These are phyloP conservation scores for Limonius californicus DNA, from an alignment of 1,140 invertebrate genomes.

Conservation along the genomic window DNA sequence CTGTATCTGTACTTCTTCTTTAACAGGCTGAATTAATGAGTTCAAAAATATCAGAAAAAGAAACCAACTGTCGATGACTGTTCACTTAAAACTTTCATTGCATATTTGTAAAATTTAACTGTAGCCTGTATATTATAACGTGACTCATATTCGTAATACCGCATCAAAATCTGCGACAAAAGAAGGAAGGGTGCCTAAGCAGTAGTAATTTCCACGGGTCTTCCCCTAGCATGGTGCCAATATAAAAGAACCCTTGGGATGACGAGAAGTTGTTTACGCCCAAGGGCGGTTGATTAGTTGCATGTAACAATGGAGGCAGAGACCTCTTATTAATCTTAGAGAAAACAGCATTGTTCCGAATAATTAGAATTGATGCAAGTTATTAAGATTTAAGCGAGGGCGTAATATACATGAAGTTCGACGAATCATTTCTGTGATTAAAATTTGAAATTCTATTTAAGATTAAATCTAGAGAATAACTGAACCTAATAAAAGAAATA, in stretches of 20 bases:
- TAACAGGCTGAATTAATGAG: too few species aligned
- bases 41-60: too few species aligned
- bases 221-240: slow-evolving; percentile 1
- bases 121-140: not conserved
- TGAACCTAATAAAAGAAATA: too few species aligned
- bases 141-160: too few species aligned
- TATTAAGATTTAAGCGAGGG: too few species aligned
- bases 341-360: not conserved
- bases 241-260: not conserved
- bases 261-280: not conserved
- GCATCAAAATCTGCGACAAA: not conserved
- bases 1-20: too few species aligned
- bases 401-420: too few species aligned
- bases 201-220: not conserved
- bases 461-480: too few species aligned
- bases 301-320: not conserved
- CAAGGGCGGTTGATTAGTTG: slow-evolving; percentile 1
- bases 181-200: not conserved
- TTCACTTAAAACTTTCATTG: not conserved
- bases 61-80: too few species aligned
- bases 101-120: not conserved
- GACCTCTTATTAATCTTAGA: not conserved
- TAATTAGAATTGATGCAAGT: not conserved
- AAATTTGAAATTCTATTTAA: too few species aligned
- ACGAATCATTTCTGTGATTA: too few species aligned